Evolutionary conservation across 2,113 vertebrate species (phyloP).

Genomic region (Glareola pratincola): DNA sequence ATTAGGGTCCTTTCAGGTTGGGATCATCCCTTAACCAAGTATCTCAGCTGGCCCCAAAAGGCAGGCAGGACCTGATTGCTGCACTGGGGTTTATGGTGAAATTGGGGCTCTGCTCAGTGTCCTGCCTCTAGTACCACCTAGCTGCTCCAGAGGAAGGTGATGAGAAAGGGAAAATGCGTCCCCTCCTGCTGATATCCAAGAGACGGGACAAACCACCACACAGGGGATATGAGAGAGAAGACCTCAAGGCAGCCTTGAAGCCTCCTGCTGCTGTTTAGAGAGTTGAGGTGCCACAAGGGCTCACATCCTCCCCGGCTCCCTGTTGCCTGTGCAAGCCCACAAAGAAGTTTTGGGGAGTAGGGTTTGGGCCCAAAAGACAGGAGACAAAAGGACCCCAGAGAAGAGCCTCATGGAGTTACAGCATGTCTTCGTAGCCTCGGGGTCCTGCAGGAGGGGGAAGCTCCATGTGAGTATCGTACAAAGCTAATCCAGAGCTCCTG

Average conservation of each 20-base stretch:
- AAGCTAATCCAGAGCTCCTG: background rate
- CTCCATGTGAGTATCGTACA: background rate
- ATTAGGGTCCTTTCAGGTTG: background rate
- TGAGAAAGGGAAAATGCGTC: background rate
- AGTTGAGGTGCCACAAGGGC: rapidly evolving
- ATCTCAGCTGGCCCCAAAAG: background rate
- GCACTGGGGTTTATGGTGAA: background rate
- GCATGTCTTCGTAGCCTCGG: background rate
- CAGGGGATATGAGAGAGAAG: background rate
- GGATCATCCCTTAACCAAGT: background rate
- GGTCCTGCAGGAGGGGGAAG: background rate
- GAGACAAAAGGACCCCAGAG: background rate
- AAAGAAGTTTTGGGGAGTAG: background rate
- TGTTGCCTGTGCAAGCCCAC: background rate
- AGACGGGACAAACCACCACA: background rate
- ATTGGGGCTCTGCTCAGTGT: background rate
- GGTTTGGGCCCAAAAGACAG: background rate
- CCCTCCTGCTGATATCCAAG: background rate
- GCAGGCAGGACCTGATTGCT: background rate
- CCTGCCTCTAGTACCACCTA: background rate
- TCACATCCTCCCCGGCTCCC: background rate
- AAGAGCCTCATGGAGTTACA: background rate
- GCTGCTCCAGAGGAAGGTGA: background rate
- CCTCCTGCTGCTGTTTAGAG: background rate
- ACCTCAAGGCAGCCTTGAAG: background rate